Base-by-base conservation (phyloP, 2,113 vertebrate species). In the Lichenostomus cassidix region DNA sequence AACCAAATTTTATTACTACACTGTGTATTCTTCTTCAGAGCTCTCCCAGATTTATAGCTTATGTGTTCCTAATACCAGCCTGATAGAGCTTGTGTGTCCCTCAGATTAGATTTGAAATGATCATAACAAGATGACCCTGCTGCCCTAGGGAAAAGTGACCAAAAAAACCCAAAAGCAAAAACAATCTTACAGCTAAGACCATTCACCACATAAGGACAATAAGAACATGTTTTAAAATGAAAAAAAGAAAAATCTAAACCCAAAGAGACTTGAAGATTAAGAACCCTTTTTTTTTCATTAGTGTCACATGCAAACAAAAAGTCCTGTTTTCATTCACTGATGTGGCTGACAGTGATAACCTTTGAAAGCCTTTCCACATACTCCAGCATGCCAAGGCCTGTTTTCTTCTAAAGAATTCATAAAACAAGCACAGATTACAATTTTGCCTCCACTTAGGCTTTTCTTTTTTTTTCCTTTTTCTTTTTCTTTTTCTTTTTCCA, bases 21-120 rank as follows among this genome's bases (percentile, higher is more conserved):
- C 9, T 21, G 5, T 35, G 7, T 63, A 47, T 35, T 90, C 47
- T 22, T 69, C 21, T 21, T 65, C 27, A 58, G 12, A 49, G n/a
- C 2, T 17, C 10, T 86, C 12, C 19, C 20, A 46, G 22, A 65
- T 5, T 39, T 42, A 35, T 0, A 22, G 7, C 7, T 75, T 41
- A 4, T n/a, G 8, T 62, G 7, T 27, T 27, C 9, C 9, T 0
- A 4, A 5, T 35, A 39, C 5, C 6, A 50, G 31, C 23, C 12
- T 9, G 50, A 27, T 0, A 63, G 9, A 67, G 8, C 10, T 21
- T 29, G 6, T 39, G 33, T 56, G 19, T 23, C 27, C 37, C 49
- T 83, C 33, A 62, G 5, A 21, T 76, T 13, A 62, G 5, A 21
- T 76, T 13, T 23, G n/a, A 71, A 68, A 14, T 39, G 25, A 79